A percentile compares a stretch with the other conserved stretches of the same genome.
phyloP scores from a whole-genome alignment of 2,888 invertebrate genomes.

The Cosmorhoe ocellata region DNA sequence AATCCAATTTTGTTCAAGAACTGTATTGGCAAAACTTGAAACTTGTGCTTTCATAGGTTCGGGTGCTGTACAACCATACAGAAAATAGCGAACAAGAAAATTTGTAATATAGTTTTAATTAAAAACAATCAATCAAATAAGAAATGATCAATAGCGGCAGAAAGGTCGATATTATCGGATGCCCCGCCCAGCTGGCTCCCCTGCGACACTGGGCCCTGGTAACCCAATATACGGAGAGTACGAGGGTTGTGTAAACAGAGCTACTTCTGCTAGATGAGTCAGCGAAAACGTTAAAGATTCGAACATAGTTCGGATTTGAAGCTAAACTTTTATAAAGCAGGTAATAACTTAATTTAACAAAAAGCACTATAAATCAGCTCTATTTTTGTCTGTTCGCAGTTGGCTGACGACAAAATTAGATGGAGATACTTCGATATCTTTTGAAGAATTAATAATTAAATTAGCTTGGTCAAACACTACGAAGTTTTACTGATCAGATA shows the following conservation, averaged over 20 bases:
- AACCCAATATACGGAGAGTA: constrained; percentile 71
- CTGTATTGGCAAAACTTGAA: background rate
- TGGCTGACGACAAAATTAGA: no score
- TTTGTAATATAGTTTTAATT: constrained; percentile 35
- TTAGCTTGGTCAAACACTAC: no score
- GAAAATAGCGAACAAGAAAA: constrained; percentile 4
- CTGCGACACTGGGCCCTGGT: constrained; percentile 65
- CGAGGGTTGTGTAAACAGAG: constrained; percentile 49
- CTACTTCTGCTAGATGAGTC: constrained; percentile 43
- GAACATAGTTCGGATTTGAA: no score
- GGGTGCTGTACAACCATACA: background rate
- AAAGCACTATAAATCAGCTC: no score
- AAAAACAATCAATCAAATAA: constrained; percentile 59
- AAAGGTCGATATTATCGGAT: constrained; percentile 58
- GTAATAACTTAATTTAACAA: no score
- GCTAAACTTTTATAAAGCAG: no score
- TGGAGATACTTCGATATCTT: no score
- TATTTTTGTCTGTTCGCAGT: no score
- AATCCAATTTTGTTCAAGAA: no score
- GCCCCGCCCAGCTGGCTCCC: constrained; percentile 52
- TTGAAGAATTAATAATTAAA: no score
- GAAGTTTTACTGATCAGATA: no score
- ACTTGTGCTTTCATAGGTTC: no score
- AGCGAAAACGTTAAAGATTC: background rate
- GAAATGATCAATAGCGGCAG: constrained; percentile 57